Conservation (phyloP, 2,888 invertebrate species). For the Drosophila hamatofila region DNA sequence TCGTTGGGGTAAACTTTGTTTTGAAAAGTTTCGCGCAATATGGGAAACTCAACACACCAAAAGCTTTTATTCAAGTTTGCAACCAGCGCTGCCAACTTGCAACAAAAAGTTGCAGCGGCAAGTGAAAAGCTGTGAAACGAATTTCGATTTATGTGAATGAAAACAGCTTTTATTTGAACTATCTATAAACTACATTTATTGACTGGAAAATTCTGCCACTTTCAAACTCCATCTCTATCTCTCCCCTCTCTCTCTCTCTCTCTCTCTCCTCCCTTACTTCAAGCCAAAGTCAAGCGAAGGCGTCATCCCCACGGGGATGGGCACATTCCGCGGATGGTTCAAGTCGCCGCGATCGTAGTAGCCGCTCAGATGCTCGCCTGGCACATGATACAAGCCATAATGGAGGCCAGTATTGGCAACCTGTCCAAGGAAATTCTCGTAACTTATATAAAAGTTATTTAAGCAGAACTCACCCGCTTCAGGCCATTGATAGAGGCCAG, state of each 20-base stretch:
- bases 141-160: slow-evolving; percentile 3
- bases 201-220: slow-evolving; percentile 9
- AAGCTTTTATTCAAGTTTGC: slow-evolving; percentile 21
- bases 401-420: slow-evolving; percentile 90
- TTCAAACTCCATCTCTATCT: neutral
- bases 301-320: slow-evolving; percentile 63
- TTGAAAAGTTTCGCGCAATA: slow-evolving; percentile 31
- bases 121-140: neutral
- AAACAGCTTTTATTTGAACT: slow-evolving; percentile 18
- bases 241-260: neutral
- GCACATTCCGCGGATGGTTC: slow-evolving; percentile 80
- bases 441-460: neutral
- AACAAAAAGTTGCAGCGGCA: slow-evolving; percentile 9
- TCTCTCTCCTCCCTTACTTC: slow-evolving; percentile 25
- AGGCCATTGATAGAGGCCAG: slow-evolving; percentile 92
- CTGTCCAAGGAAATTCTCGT: slow-evolving; percentile 84
- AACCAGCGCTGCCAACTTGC: slow-evolving; percentile 42
- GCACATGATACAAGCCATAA: slow-evolving; percentile 90
- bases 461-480: slow-evolving; percentile 87
- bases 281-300: slow-evolving; percentile 66
- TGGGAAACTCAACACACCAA: slow-evolving; percentile 38
- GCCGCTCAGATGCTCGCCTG: slow-evolving; percentile 83
- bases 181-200: slow-evolving; percentile 13
- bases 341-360: slow-evolving; percentile 83
- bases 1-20: too few species aligned